Percentiles rank a stretch among this genome's conserved stretches.
phyloP scores from a whole-genome alignment of 2,888 invertebrate species.

The Leptinotarsa juncta region DNA sequence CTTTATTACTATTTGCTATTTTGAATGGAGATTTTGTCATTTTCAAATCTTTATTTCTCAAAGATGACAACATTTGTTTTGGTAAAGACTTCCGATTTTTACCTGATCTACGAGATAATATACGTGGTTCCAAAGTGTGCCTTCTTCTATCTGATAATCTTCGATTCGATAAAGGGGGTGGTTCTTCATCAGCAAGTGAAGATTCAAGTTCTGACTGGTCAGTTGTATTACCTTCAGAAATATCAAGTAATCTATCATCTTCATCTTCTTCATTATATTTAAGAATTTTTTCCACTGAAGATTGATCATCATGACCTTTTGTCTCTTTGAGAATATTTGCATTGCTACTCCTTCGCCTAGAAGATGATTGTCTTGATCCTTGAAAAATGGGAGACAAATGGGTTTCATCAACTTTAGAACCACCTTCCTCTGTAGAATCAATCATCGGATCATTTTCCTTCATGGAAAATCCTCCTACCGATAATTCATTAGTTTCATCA shows the following conservation, averaged over 20 bases:
- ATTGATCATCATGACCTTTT: background rate
- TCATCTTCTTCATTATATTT: slow-evolving; percentile 5
- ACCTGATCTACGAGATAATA: background rate
- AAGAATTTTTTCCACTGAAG: background rate
- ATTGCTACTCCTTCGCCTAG: background rate
- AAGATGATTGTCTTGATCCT: background rate
- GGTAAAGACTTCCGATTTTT: background rate
- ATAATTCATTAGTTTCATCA: background rate
- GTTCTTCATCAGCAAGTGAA: slow-evolving; percentile 9
- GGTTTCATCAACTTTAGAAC: background rate
- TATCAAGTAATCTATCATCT: background rate
- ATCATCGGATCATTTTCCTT: background rate
- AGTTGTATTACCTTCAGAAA: background rate
- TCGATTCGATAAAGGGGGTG: background rate
- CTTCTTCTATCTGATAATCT: background rate
- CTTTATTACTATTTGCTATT: no score
- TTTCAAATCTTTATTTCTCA: background rate
- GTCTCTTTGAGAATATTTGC: background rate
- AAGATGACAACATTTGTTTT: background rate
- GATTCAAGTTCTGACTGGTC: slow-evolving; percentile 1
- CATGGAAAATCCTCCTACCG: background rate
- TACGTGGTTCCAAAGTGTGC: background rate
- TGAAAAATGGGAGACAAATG: background rate
- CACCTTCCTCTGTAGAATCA: background rate
- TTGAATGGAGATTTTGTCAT: no score